Evolutionary conservation across 2,797 vertebrate species (phyloP).

Genomic region (Muscicapa striata): DNA sequence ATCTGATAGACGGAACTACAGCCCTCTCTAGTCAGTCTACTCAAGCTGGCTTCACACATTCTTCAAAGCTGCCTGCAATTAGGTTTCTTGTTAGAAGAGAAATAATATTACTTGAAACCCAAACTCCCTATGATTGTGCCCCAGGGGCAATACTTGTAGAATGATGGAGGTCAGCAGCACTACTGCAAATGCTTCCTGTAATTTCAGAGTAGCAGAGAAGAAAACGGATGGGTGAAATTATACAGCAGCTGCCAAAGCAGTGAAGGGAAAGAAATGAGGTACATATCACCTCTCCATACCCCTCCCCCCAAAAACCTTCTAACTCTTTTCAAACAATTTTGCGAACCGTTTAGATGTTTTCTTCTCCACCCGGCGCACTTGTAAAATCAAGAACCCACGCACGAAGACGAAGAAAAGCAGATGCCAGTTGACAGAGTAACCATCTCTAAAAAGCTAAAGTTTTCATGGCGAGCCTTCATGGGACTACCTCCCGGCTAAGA

Average conservation of each 20-base stretch:
- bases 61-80: slow-evolving; percentile 30
- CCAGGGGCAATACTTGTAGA: slow-evolving; percentile 29
- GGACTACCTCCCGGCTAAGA: neutral
- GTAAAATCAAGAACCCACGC: neutral
- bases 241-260: slow-evolving; percentile 34
- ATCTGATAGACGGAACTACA: neutral
- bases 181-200: slow-evolving; percentile 51
- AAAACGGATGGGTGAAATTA: slow-evolving; percentile 57
- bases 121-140: slow-evolving; percentile 34
- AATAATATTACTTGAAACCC: slow-evolving; percentile 41
- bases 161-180: slow-evolving; percentile 38
- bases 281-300: neutral
- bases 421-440: neutral
- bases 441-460: neutral
- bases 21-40: neutral
- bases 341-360: neutral
- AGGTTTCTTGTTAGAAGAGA: slow-evolving; percentile 23
- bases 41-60: neutral
- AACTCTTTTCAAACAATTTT: neutral
- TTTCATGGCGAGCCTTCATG: neutral
- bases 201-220: slow-evolving; percentile 26
- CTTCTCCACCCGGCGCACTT: neutral
- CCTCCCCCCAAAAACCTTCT: slow-evolving; percentile 16
- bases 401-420: neutral
- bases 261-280: neutral